These are phyloP conservation scores for Sebastes elongatus DNA, from an alignment of 2,797 vertebrate species.

Conservation along the genomic window DNA sequence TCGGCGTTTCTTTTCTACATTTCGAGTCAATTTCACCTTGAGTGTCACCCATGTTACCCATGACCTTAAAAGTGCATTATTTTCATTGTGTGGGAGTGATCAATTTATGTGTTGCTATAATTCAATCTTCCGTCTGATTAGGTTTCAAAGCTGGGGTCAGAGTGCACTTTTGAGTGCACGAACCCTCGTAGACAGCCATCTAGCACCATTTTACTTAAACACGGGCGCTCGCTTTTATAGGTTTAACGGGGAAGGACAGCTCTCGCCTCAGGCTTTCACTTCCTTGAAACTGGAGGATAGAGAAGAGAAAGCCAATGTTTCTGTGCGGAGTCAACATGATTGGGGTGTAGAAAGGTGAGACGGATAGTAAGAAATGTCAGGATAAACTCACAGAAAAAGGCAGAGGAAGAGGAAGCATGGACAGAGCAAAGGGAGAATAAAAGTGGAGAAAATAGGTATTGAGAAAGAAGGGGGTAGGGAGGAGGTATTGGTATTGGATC, in stretches of 20 bases:
- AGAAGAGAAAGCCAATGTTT: conserved; percentile 32
- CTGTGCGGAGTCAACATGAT: conserved; percentile 46
- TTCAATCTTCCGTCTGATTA: conserved; percentile 42
- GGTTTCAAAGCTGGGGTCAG: conserved; percentile 43
- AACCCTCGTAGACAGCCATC: conserved; percentile 10
- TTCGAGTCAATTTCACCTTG: neutral
- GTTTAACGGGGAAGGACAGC: conserved; percentile 30
- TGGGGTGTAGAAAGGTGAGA: conserved; percentile 41
- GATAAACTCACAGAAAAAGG: conserved; percentile 22
- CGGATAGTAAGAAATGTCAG: neutral
- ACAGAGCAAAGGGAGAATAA: conserved; percentile 31
- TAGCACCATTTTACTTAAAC: conserved; percentile 50
- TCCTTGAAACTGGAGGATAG: conserved; percentile 35
- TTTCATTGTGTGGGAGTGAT: conserved; percentile 8
- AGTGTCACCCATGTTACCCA: neutral
- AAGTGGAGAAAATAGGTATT: conserved; percentile 40
- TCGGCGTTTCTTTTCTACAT: neutral
- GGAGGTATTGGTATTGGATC: conserved; percentile 63
- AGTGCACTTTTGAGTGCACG: conserved; percentile 35
- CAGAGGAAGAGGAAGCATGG: neutral
- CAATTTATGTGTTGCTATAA: conserved; percentile 26
- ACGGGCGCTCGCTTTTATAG: conserved; percentile 16
- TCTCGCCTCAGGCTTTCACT: conserved; percentile 47
- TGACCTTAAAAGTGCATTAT: conserved; percentile 15
- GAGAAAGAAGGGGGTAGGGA: neutral